Conservation (phyloP, 1,140 invertebrate species). For the Orussus abietinus region DNA sequence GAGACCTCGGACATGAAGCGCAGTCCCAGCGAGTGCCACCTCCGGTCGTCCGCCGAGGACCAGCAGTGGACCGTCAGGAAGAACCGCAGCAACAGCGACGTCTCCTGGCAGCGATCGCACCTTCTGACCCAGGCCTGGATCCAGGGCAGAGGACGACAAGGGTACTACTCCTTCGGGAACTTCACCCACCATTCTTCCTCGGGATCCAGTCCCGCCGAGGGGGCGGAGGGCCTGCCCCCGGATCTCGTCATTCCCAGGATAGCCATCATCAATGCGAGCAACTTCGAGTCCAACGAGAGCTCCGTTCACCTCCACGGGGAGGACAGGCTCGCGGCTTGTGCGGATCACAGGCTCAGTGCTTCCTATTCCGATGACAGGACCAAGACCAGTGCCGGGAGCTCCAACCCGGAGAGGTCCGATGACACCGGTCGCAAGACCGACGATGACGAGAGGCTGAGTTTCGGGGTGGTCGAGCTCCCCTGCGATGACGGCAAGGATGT, state of each 20-base stretch:
- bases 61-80: conserved; percentile 21
- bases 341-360: conserved; percentile 25
- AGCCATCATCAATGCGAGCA: conserved; percentile 49
- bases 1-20: conserved; percentile 17
- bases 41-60: conserved; percentile 22
- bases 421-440: conserved; percentile 22
- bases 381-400: conserved; percentile 36
- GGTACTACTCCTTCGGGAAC: conserved; percentile 26
- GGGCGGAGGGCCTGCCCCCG: conserved; percentile 14
- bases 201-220: conserved; percentile 18
- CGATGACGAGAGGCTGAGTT: conserved; percentile 15
- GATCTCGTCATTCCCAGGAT: conserved; percentile 43
- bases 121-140: conserved; percentile 33
- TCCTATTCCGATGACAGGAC: conserved; percentile 36
- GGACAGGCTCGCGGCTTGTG: conserved; percentile 26
- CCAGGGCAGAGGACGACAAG: conserved; percentile 25
- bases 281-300: conserved; percentile 46
- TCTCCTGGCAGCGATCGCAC: conserved; percentile 41
- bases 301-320: conserved; percentile 42
- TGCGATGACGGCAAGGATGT: neutral
- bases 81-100: conserved; percentile 42
- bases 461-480: neutral
- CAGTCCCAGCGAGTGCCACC: conserved; percentile 29
- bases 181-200: conserved; percentile 15
- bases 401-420: conserved; percentile 35